A percentile compares a stretch with the other conserved stretches of the same genome.
Evolutionary conservation across 2,888 invertebrate genomes (phyloP).

Genomic region (Thelaira solivaga): DNA sequence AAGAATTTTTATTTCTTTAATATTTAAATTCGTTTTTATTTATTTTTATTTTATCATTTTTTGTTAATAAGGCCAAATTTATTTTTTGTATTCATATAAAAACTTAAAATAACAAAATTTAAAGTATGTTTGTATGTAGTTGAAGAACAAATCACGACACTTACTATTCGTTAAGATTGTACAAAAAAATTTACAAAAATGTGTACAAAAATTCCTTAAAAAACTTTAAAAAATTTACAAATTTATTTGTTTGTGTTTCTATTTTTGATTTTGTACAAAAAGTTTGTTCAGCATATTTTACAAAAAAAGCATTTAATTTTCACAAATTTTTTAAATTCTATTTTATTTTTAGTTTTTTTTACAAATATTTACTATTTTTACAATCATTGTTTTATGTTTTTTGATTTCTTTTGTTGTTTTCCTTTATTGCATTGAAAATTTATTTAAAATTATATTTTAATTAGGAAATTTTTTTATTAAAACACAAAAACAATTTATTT

Average conservation of each 20-base stretch:
- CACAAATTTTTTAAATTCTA: conserved; percentile 11
- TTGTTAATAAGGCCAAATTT: conserved; percentile 47
- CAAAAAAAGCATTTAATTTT: conserved; percentile 51
- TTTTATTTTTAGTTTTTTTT: conserved; percentile 41
- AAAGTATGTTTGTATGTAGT: neutral
- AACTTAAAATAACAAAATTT: conserved; percentile 28
- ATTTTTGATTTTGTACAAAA: conserved; percentile 41
- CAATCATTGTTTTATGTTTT: conserved; percentile 23
- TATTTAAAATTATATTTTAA: conserved; percentile 51
- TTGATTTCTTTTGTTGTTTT: too few relatives aligned
- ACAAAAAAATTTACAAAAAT: conserved; percentile 52
- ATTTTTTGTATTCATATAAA: conserved; percentile 17
- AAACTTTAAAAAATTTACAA: conserved; percentile 53
- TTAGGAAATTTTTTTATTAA: conserved; percentile 28
- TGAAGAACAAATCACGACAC: conserved; percentile 21
- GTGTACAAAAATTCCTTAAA: conserved; percentile 40
- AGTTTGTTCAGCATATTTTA: conserved; percentile 51
- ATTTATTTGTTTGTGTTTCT: conserved; percentile 16
- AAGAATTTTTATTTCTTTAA: neutral
- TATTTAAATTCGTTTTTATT: conserved; percentile 44
- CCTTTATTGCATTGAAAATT: conserved; percentile 31
- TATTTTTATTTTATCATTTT: too few relatives aligned
- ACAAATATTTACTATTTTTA: conserved; percentile 60
- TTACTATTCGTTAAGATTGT: conserved; percentile 41
- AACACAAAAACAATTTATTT: conserved; percentile 24